Conservation (phyloP, 2,888 invertebrate genomes). For the Laspeyria flexula region DNA sequence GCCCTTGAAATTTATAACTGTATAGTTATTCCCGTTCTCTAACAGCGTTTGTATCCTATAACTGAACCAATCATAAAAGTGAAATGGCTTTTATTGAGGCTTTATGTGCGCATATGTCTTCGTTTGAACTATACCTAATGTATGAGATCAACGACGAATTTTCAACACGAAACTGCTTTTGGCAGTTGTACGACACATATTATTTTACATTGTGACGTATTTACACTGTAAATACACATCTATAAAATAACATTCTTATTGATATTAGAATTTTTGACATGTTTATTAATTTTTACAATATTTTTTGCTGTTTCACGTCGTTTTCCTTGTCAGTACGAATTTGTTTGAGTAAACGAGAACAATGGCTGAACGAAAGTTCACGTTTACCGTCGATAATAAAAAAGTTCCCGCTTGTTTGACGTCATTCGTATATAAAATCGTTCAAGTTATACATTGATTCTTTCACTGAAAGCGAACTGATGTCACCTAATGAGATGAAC, state of each 20-base stretch:
- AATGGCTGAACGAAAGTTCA: not conserved
- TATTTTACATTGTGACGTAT: not conserved
- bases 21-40: slow-evolving; percentile 33
- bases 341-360: not conserved
- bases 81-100: slow-evolving; percentile 10
- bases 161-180: not conserved
- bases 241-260: not conserved
- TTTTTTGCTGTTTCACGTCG: not conserved
- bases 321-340: not conserved
- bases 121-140: slow-evolving; percentile 2
- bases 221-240: not conserved
- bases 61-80: slow-evolving; percentile 14
- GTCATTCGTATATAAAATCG: not conserved
- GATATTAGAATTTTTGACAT: not conserved
- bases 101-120: slow-evolving; percentile 23
- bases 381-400: not conserved
- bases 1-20: slow-evolving; percentile 47
- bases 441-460: slow-evolving; percentile 1
- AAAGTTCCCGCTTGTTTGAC: not conserved
- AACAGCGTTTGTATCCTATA: slow-evolving; percentile 15
- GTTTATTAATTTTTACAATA: not conserved
- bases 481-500: slow-evolving; percentile 4
- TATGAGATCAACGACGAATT: not conserved
- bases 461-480: slow-evolving; percentile 1
- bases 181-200: not conserved